These are phyloP conservation scores for Cossypha polioptera DNA, from an alignment of 2,797 vertebrate species.

Conservation along the genomic window DNA sequence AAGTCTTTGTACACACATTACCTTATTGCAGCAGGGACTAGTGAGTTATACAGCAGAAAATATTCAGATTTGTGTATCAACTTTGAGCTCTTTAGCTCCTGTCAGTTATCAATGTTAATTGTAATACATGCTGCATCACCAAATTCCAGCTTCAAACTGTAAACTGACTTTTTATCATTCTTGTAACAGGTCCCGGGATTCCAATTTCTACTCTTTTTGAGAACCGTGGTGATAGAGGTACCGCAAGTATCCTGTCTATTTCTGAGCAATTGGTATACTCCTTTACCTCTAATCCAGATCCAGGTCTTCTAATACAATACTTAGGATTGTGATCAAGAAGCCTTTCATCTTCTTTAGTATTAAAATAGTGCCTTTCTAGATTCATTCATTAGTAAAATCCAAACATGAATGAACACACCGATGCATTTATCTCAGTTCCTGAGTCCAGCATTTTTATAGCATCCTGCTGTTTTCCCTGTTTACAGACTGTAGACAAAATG, in stretches of 20 bases:
- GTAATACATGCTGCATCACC: not conserved
- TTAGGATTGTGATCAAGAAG: not conserved
- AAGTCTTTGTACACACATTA: not conserved
- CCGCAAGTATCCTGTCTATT: not conserved
- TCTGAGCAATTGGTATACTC: not conserved
- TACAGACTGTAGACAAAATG: not conserved
- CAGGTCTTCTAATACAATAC: not conserved
- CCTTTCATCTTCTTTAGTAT: not conserved
- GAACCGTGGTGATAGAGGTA: conserved; percentile 74
- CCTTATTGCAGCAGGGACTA: not conserved
- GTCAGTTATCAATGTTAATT: not conserved
- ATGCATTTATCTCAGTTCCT: not conserved
- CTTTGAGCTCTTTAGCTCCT: not conserved
- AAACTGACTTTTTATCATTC: not conserved
- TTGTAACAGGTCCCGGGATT: conserved; percentile 73
- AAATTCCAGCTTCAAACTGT: not conserved
- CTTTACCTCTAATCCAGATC: not conserved
- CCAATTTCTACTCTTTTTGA: conserved; percentile 81
- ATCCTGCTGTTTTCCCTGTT: not conserved
- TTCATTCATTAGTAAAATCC: not conserved
- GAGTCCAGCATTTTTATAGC: not conserved
- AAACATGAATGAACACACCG: not conserved
- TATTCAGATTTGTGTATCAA: not conserved
- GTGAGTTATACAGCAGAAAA: not conserved
- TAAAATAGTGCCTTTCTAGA: not conserved